These are phyloP conservation scores for Toxotes lorentzi DNA, from an alignment of 2,797 vertebrate species.

Conservation along the genomic window DNA sequence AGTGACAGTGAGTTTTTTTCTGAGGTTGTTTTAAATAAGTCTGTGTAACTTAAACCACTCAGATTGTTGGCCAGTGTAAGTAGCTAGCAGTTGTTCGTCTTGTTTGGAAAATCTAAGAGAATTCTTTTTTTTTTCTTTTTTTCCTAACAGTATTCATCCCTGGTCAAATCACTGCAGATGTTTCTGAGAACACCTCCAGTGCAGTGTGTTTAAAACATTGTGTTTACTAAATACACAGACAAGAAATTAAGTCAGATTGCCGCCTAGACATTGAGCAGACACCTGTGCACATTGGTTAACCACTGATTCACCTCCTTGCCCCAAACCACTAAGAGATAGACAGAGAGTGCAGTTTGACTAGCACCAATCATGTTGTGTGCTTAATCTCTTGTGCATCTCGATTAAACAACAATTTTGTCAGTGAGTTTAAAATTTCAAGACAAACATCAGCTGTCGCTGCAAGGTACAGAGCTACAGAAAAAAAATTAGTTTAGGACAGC, in stretches of 20 bases:
- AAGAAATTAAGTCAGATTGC: constrained; percentile 17
- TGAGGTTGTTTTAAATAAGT: constrained; percentile 50
- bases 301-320: constrained; percentile 7
- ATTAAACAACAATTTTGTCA: constrained; percentile 17
- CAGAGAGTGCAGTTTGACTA: constrained; percentile 16
- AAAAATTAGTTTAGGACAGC: constrained; percentile 1
- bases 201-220: constrained; percentile 33
- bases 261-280: constrained; percentile 29
- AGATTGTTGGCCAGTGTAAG: constrained; percentile 48
- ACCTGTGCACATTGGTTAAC: not conserved
- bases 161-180: constrained; percentile 33
- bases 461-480: not conserved
- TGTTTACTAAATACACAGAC: constrained; percentile 31
- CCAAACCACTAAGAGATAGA: constrained; percentile 23
- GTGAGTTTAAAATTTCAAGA: constrained; percentile 20
- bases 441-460: constrained; percentile 4
- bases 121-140: constrained; percentile 4
- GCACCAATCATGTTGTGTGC: not conserved
- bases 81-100: constrained; percentile 57
- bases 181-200: constrained; percentile 24
- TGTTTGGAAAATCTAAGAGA: constrained; percentile 31
- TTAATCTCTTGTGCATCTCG: constrained; percentile 19
- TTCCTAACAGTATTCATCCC: constrained; percentile 42
- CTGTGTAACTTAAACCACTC: constrained; percentile 54
- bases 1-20: constrained; percentile 65